Evolutionary conservation across 2,797 vertebrate species (phyloP).

Genomic region (Agapornis canus): DNA sequence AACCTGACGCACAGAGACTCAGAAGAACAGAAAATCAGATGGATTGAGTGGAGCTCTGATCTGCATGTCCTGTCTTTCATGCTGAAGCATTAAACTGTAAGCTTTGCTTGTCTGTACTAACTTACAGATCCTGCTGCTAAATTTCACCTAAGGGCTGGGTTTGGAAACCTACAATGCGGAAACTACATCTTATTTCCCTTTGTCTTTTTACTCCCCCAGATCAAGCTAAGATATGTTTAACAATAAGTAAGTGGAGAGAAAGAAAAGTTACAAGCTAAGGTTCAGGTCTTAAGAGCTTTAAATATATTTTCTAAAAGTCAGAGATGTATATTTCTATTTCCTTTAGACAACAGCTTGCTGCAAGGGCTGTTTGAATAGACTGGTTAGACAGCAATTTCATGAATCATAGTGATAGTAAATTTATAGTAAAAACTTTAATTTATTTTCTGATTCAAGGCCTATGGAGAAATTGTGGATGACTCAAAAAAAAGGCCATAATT

Average conservation of each 20-base stretch:
- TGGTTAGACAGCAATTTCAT: neutral
- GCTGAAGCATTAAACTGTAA: neutral
- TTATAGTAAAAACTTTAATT: neutral
- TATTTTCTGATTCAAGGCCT: neutral
- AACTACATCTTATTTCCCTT: neutral
- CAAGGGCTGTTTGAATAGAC: neutral
- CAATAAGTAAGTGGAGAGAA: neutral
- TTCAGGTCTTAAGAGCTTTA: neutral
- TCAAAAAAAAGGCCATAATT: fast-evolving
- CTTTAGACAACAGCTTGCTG: neutral
- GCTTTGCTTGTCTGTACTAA: neutral
- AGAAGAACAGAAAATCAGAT: conserved; percentile 2
- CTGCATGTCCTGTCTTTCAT: neutral
- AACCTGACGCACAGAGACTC: neutral
- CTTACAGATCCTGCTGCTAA: neutral
- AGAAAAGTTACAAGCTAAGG: neutral
- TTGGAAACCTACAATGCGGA: neutral
- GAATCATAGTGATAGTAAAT: neutral
- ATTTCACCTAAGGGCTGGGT: neutral
- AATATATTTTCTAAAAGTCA: neutral
- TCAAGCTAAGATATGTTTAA: neutral
- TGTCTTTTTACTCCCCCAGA: neutral
- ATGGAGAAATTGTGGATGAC: neutral
- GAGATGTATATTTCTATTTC: neutral
- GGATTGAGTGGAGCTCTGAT: conserved; percentile 1